These are phyloP conservation scores for Mythimna lalbum DNA, from an alignment of 2,888 invertebrate genomes.

Conservation along the genomic window DNA sequence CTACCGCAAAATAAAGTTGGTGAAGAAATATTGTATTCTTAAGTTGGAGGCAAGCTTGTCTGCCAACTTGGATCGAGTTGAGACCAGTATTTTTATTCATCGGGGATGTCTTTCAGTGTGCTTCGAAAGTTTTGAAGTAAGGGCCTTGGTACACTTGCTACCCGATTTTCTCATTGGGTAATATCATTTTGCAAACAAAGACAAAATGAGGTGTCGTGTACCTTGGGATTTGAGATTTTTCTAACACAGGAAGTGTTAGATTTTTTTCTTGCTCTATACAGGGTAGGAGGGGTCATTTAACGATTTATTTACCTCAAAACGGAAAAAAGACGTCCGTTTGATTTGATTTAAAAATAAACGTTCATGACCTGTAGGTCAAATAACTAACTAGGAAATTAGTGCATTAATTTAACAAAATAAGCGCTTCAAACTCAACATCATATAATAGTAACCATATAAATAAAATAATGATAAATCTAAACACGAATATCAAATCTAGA, in stretches of 20 bases:
- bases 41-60: constrained; percentile 68
- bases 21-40: constrained; percentile 75
- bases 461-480: constrained; percentile 4
- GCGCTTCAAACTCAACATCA: background rate
- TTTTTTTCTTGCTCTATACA: too few relatives aligned
- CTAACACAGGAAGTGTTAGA: too few relatives aligned
- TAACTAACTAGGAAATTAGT: too few relatives aligned
- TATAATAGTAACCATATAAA: background rate
- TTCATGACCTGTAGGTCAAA: too few relatives aligned
- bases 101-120: constrained; percentile 45
- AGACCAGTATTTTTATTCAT: constrained; percentile 61
- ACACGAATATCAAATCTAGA: constrained; percentile 2
- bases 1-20: constrained; percentile 73
- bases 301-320: too few relatives aligned
- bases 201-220: background rate
- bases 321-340: too few relatives aligned
- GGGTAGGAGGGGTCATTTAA: too few relatives aligned
- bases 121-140: constrained; percentile 45
- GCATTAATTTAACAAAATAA: too few relatives aligned
- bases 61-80: constrained; percentile 54
- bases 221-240: too few relatives aligned
- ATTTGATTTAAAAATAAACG: too few relatives aligned
- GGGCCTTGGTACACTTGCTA: constrained; percentile 23
- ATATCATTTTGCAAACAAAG: constrained; percentile 21
- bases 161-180: constrained; percentile 10